These are phyloP conservation scores for Theristus sp. DNA, from an alignment of 2,888 invertebrate species.

Conservation along the genomic window DNA sequence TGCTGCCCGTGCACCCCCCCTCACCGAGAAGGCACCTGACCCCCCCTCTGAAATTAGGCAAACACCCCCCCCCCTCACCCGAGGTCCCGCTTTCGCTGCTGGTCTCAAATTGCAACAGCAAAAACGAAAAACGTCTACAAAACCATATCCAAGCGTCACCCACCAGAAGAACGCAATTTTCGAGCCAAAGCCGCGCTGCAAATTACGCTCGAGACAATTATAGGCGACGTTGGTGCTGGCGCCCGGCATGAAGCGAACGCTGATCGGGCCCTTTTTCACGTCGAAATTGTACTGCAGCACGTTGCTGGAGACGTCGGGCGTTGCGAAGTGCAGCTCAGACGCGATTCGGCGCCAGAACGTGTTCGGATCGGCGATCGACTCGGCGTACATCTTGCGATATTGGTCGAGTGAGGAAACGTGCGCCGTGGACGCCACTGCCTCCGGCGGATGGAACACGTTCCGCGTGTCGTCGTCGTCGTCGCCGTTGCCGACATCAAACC, in stretches of 20 bases:
- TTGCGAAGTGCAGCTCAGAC: conserved; percentile 79
- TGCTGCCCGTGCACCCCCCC: no score
- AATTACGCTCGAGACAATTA: conserved; percentile 76
- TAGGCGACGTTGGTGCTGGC: conserved; percentile 70
- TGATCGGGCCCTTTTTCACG: conserved; percentile 64
- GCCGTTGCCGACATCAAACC: no score
- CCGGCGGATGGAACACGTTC: not conserved
- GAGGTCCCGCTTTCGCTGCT: no score
- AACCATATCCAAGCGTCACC: no score
- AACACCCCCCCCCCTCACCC: no score
- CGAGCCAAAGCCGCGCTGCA: conserved; percentile 68
- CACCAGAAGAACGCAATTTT: conserved; percentile 86
- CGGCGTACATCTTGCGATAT: conserved; percentile 61
- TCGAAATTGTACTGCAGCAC: conserved; percentile 82
- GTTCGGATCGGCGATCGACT: conserved; percentile 67
- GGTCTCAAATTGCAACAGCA: no score
- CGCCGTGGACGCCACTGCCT: conserved; percentile 16
- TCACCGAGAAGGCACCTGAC: no score
- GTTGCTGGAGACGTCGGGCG: conserved; percentile 30
- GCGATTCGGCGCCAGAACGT: conserved; percentile 81
- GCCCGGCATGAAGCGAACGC: conserved; percentile 82
- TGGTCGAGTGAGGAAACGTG: conserved; percentile 51
- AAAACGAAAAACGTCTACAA: no score
- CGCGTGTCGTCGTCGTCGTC: no score
- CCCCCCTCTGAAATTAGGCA: no score